Conservation (phyloP, 2,888 invertebrate species). For the Epinotia demarniana region DNA sequence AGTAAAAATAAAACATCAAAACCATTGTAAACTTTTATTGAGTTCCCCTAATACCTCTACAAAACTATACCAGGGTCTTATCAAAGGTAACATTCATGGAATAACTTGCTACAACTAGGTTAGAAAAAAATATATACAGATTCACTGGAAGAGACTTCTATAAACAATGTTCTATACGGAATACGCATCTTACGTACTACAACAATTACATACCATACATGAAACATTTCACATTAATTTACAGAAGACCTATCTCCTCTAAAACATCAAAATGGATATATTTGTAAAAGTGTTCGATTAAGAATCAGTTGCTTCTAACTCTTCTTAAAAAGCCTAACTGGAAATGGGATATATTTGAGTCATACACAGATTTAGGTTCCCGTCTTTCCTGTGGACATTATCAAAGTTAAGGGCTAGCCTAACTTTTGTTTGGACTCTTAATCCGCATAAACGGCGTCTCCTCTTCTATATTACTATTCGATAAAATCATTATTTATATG, state of each 20-base stretch:
- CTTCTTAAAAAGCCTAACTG: not conserved
- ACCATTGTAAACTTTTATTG: conserved; percentile 71
- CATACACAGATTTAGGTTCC: too few relatives aligned
- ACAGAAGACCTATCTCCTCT: conserved; percentile 12
- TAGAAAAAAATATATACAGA: conserved; percentile 59
- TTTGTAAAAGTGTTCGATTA: conserved; percentile 14
- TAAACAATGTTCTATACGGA: conserved; percentile 45
- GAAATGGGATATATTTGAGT: too few relatives aligned
- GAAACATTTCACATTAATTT: conserved; percentile 48
- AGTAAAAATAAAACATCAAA: conserved; percentile 53
- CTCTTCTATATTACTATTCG: too few relatives aligned
- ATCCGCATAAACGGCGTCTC: too few relatives aligned
- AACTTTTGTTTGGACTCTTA: too few relatives aligned
- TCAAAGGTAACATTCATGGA: conserved; percentile 70
- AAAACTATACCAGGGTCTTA: conserved; percentile 81
- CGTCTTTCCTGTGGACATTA: too few relatives aligned
- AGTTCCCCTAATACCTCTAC: conserved; percentile 82
- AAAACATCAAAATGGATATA: conserved; percentile 20
- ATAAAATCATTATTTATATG: too few relatives aligned
- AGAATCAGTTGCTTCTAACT: conserved; percentile 19
- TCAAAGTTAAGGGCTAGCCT: too few relatives aligned
- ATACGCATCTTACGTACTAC: conserved; percentile 53
- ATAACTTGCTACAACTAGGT: conserved; percentile 55
- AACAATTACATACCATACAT: conserved; percentile 50
- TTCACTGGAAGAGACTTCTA: conserved; percentile 54